Percentiles rank a stretch among this genome's conserved stretches.
phyloP scores from a whole-genome alignment of 1,140 invertebrate species.

The Streblospio benedicti region DNA sequence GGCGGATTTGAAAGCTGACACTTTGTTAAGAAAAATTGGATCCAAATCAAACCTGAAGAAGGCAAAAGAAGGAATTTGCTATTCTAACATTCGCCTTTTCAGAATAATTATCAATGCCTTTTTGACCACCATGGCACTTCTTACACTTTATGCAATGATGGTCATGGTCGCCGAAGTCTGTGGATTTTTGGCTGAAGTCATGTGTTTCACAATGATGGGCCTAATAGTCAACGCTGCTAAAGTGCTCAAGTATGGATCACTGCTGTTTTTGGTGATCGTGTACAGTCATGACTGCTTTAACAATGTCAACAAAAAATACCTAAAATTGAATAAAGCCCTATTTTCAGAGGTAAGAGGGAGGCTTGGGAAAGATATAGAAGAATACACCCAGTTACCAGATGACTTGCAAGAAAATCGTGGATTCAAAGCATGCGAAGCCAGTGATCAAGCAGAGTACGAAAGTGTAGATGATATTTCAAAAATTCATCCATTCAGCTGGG shows the following conservation, averaged over 20 bases:
- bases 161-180: neutral
- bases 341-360: slow-evolving; percentile 18
- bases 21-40: neutral
- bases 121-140: neutral
- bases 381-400: slow-evolving; percentile 34
- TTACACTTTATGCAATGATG: neutral
- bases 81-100: neutral
- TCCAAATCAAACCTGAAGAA: neutral
- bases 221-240: slow-evolving; percentile 32
- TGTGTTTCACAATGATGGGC: slow-evolving; percentile 35
- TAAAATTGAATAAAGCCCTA: slow-evolving; percentile 29
- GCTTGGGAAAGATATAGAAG: slow-evolving; percentile 22
- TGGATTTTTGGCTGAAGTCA: slow-evolving; percentile 1
- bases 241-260: slow-evolving; percentile 26
- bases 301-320: slow-evolving; percentile 27
- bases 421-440: slow-evolving; percentile 7
- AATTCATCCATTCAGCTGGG: slow-evolving; percentile 23
- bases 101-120: neutral
- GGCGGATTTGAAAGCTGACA: neutral
- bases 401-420: slow-evolving; percentile 24
- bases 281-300: slow-evolving; percentile 29
- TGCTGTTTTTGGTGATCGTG: slow-evolving; percentile 27
- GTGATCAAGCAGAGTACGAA: slow-evolving; percentile 6
- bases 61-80: neutral
- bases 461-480: neutral